Evolutionary conservation across 2,888 invertebrate species (phyloP), one percentile per base, ranked within the genome.

Genomic region (Limnephilus lunatus): DNA sequence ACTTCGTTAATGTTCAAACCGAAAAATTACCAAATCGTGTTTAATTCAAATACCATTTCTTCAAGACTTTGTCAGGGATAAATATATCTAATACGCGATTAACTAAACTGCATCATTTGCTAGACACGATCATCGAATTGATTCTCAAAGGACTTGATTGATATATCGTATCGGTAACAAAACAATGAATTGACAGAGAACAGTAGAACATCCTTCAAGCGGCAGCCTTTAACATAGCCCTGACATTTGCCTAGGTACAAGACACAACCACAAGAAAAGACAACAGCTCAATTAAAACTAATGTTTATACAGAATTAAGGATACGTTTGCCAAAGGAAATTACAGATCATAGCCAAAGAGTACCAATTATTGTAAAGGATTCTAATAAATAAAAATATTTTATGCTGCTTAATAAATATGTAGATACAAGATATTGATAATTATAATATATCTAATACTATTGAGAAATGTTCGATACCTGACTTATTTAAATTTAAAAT

Each of bases 241-340:
- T 25, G 80, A 48, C 89, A 89, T 89, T 81, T 81, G 81, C 89
- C 25, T 89, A 19, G 53, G 9, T 9, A 32, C 3, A 32, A n/a
- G 32, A 35, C 35, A 35, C 89, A 80, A 15, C 4, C n/a, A n/a
- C n/a, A n/a, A n/a, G 81, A 32, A 14, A 80, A 89, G 35, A 89
- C 89, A 32, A 80, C 68, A 53, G n/a, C 30, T 81, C 81, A 89
- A 89, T 89, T 89, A 89, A 81, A 89, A 15, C 12, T 31, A 39
- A 68, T 68, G 68, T 68, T 68, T 68, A 19, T 25, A 68, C n/a
- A 25, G 25, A 11, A 68, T n/a, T n/a, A 68, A 48, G 48, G 48
- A 48, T 48, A 48, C 14, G 48, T 48, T 19, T 53, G 53, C 14
- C 5, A 53, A 53, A 1, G 68, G 25, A 68, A 2, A 25, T 25